phyloP scores from a whole-genome alignment of 2,113 vertebrate genomes.

The Tringa solitaria region DNA sequence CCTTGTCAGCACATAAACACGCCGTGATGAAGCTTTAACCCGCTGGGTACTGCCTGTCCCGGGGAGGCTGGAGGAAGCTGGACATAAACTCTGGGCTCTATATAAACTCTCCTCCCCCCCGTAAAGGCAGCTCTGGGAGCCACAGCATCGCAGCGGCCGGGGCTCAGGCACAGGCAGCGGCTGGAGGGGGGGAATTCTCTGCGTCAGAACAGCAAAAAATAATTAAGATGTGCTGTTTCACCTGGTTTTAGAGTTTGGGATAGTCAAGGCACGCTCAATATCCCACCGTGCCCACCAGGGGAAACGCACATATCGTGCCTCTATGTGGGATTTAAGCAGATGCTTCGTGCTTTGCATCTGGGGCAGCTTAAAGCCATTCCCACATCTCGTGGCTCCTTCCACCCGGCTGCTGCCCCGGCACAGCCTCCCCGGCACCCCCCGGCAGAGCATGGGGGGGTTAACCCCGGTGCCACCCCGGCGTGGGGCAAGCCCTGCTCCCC shows the following conservation, averaged over 20 bases:
- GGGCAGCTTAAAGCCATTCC: fast-evolving
- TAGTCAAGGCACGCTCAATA: fast-evolving
- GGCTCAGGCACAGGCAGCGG: not conserved
- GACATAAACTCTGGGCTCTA: not conserved
- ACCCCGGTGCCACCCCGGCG: not conserved
- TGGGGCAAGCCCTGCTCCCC: not conserved
- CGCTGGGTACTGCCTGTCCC: conserved; percentile 46
- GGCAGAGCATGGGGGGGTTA: not conserved
- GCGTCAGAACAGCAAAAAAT: not conserved
- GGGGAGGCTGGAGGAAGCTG: conserved; percentile 7
- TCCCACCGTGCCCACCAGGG: fast-evolving
- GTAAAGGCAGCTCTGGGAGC: not conserved
- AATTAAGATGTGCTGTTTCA: not conserved
- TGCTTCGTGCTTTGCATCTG: not conserved
- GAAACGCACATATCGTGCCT: fast-evolving
- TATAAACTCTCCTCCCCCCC: not conserved
- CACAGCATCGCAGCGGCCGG: fast-evolving
- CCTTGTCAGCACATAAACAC: conserved; percentile 61
- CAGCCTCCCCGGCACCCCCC: not conserved
- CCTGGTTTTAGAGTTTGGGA: not conserved
- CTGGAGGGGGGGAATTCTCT: not conserved
- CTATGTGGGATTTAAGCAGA: fast-evolving
- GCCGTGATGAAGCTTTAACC: not conserved
- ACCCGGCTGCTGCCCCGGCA: not conserved
- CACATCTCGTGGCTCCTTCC: fast-evolving